A percentile compares a stretch with the other conserved stretches of the same genome.
These are phyloP conservation scores for Chymomyza fuscimana DNA, from an alignment of 2,888 invertebrate species.

Conservation along the genomic window DNA sequence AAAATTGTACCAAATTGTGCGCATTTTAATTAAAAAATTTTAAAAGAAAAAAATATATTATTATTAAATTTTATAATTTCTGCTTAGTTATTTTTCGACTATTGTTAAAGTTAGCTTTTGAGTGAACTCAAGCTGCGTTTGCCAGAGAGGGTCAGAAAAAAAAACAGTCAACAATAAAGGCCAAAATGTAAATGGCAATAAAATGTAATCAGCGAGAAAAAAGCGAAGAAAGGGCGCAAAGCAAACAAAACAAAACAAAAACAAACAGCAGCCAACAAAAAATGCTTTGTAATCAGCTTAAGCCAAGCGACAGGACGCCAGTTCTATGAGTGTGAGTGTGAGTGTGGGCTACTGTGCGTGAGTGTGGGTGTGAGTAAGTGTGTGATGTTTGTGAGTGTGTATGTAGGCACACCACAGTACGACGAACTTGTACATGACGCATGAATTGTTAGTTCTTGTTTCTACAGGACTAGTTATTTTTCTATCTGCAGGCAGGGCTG, in stretches of 20 bases:
- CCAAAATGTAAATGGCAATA: constrained; percentile 38
- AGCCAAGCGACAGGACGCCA: neutral
- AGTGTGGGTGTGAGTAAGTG: neutral
- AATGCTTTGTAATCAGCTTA: constrained; percentile 66
- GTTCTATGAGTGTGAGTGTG: neutral
- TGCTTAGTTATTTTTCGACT: neutral
- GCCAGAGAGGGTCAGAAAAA: constrained; percentile 8
- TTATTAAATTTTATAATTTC: neutral
- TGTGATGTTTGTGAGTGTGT: neutral
- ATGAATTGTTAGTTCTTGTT: too few relatives aligned
- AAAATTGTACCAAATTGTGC: neutral
- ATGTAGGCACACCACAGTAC: too few relatives aligned
- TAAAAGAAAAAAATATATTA: neutral
- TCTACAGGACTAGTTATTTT: too few relatives aligned
- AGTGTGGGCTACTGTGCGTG: neutral
- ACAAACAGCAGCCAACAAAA: constrained; percentile 13
- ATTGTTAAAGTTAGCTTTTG: neutral
- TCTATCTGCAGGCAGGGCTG: too few relatives aligned
- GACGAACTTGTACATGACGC: too few relatives aligned
- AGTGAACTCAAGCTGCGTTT: neutral
- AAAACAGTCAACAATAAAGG: constrained; percentile 20
- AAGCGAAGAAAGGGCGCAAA: neutral
- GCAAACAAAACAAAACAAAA: neutral
- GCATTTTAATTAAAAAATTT: constrained; percentile 7
- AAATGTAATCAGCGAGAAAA: constrained; percentile 10